Base-by-base conservation (phyloP, 2,113 vertebrate genomes). In the Ibidorhyncha struthersii region DNA sequence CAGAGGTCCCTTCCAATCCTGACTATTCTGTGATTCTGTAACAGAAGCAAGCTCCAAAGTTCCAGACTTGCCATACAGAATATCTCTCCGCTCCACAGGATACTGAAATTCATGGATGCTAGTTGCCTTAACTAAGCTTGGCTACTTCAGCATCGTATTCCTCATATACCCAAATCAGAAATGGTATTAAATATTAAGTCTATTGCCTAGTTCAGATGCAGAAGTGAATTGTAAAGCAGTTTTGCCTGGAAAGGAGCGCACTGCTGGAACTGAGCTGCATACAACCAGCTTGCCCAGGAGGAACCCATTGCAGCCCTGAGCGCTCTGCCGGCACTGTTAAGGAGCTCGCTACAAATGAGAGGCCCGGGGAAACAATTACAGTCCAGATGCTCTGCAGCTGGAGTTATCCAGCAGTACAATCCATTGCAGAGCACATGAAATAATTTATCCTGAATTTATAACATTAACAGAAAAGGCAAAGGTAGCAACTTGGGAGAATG, bases 341-440 rank as follows among this genome's bases (percentile, higher is more conserved):
- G 86, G 89, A 96, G 86, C 86, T 86, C 1, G 3, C 86, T 79
- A 76, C 82, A 92, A 92, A 95, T 88, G 67, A 81, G 71, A 73
- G 38, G 76, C 89, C 80, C 0, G 2, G 86, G 86, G 89, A 96
- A 88, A 96, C 58, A 83, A 86, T 90, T 88, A 86, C 62, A 61
- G 83, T 16, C 80, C 89, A 92, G 86, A 92, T 95, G 86, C 38
- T 95, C 59, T 73, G 86, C 93, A 95, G 86, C 86, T 93, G 93
- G 71, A 89, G 71, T 22, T 59, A 96, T 49, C 59, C 41, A 86
- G 89, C 80, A 95, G 50, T 67, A 81, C 72, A 61, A 47, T 3
- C 80, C 62, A 45, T 17, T 59, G 82, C 74, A 92, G 47, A 85
- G 70, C 52, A 47, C 43, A 22, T 49, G 71, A 77, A 83, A 47